phyloP scores from a whole-genome alignment of 1,140 invertebrate genomes.

The Dendrolimus kikuchii region DNA sequence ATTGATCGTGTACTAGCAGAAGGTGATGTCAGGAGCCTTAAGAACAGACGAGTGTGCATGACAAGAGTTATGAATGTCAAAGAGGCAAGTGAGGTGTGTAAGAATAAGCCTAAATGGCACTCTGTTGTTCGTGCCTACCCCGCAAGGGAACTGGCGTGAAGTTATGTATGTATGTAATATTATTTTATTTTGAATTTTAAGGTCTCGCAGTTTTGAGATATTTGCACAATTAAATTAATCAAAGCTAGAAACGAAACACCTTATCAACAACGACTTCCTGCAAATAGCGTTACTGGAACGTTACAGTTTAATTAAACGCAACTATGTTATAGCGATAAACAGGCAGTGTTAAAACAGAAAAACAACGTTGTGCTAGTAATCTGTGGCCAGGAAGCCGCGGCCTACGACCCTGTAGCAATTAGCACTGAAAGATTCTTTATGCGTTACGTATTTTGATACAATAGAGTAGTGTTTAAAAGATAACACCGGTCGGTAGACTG shows the following conservation, averaged over 20 bases:
- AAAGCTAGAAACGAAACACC: neutral
- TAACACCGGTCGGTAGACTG: slow-evolving; percentile 47
- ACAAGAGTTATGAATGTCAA: too few relatives aligned
- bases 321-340: slow-evolving; percentile 33
- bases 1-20: too few relatives aligned
- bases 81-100: too few relatives aligned
- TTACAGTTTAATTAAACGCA: slow-evolving; percentile 42
- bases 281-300: slow-evolving; percentile 30
- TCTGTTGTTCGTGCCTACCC: too few relatives aligned
- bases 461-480: slow-evolving; percentile 28
- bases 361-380: slow-evolving; percentile 28
- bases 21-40: too few relatives aligned
- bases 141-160: too few relatives aligned
- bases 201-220: too few relatives aligned
- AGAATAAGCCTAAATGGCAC: too few relatives aligned
- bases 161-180: too few relatives aligned
- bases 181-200: too few relatives aligned
- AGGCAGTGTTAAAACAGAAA: slow-evolving; percentile 13
- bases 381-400: slow-evolving; percentile 45
- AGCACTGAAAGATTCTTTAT: slow-evolving; percentile 42
- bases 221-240: too few relatives aligned
- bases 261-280: slow-evolving; percentile 40
- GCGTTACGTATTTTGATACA: slow-evolving; percentile 20
- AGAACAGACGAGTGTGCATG: too few relatives aligned
- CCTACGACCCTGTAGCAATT: slow-evolving; percentile 41